A percentile compares a stretch with the other conserved stretches of the same genome.
Evolutionary conservation across 1,140 invertebrate species (phyloP).

Genomic region (Neotoxoptera formosana): DNA sequence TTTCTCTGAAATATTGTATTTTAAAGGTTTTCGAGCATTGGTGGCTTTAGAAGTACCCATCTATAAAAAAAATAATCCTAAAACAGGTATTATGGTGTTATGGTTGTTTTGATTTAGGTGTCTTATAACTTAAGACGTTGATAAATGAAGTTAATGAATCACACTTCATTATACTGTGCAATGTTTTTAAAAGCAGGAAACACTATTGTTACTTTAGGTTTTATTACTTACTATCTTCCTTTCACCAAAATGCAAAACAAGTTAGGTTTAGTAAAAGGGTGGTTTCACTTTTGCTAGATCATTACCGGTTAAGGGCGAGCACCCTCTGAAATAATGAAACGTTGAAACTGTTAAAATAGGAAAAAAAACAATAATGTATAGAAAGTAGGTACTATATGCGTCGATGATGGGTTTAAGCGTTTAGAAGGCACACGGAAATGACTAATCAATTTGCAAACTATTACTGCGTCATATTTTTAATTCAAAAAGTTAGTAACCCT

Average conservation of each 20-base stretch:
- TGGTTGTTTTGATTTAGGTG: background rate
- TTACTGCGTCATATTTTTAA: conserved; percentile 25
- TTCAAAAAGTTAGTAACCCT: background rate
- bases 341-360: conserved; percentile 44
- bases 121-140: conserved; percentile 44
- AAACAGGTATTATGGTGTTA: background rate
- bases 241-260: conserved; percentile 37
- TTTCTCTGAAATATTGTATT: background rate
- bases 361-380: conserved; percentile 39
- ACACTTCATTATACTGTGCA: conserved; percentile 43
- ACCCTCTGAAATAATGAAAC: conserved; percentile 39
- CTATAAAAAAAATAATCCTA: background rate
- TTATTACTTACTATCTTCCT: conserved; percentile 41
- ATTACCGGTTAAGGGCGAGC: conserved; percentile 52
- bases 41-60: background rate
- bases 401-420: background rate
- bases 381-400: background rate
- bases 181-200: conserved; percentile 55
- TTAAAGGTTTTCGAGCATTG: background rate
- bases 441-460: conserved; percentile 40
- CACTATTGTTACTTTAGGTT: conserved; percentile 48
- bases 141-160: conserved; percentile 56
- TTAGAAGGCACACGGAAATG: conserved; percentile 40
- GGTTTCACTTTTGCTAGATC: conserved; percentile 48
- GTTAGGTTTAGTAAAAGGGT: conserved; percentile 41